Base-by-base conservation (phyloP, 2,888 invertebrate genomes). In the Cynaeus angustus region DNA sequence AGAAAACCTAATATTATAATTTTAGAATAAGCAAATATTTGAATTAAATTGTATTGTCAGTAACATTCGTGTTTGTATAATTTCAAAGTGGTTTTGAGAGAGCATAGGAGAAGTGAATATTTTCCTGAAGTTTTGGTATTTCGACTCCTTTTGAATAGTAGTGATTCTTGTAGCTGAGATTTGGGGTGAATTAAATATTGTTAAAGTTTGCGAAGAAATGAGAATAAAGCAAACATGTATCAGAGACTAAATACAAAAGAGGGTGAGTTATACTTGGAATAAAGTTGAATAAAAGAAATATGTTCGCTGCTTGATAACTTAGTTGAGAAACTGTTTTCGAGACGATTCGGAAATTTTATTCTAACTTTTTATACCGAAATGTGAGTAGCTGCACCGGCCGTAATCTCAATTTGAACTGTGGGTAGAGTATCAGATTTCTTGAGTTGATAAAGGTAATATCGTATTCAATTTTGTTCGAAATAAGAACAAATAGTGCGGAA, bases 241-340 rank as follows among this genome's bases (percentile, higher is more conserved):
- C 21, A 21, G 10, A 14, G 33, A 30, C 41, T 61, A 45, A 58
- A 12, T 41, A 16, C 26, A 46, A 62, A 59, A 46, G 68, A 62
- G 66, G 59, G 72, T 66, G 70, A 66, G 56, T 72, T 75, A 68
- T 73, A 67, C 66, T 70, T 67, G 68, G 66, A 69, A 72, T 72
- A 74, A 21, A 21, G 72, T 74, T 74, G 73, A 72, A 73, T 75
- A 72, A 71, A 74, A 70, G 66, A 70, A 73, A 71, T 73, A 71
- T 71, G 71, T 67, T 69, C 62, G 21, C 55, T 50, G 66, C 61
- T 70, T 70, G 67, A 68, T 71, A 72, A 72, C 68, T 66, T 68
- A 64, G 68, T 71, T 71, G 53, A 53, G 66, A 73, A 73, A 73
- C 67, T 69, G 71, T 69, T 71, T 73, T 73, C 46, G 68, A 68